Evolutionary conservation across 2,113 vertebrate species (phyloP).

Genomic region (Entomyzon cyanotis): DNA sequence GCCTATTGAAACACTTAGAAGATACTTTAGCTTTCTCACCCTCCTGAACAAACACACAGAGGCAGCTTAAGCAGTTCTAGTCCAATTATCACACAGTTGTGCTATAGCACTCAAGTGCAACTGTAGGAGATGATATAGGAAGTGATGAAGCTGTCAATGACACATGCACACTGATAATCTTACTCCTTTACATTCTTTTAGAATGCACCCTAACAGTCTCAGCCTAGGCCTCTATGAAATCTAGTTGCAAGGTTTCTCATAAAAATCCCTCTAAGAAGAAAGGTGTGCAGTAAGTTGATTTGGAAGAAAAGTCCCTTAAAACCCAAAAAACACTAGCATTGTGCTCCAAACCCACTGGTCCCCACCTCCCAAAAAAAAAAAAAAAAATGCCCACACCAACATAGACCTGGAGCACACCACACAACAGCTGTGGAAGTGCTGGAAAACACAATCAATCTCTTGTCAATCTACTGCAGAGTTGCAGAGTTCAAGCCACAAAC

Average conservation of each 20-base stretch:
- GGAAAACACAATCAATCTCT: background rate
- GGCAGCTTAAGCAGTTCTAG: background rate
- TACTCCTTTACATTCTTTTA: background rate
- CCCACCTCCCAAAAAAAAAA: fast-evolving
- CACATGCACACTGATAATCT: background rate
- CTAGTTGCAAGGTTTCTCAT: background rate
- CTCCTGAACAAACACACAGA: background rate
- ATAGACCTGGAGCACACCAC: background rate
- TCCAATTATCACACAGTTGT: background rate
- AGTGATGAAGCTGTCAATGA: background rate
- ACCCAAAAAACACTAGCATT: background rate
- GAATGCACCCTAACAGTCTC: background rate
- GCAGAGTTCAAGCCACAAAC: background rate
- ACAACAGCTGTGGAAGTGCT: background rate
- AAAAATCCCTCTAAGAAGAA: background rate
- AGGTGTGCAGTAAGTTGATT: background rate
- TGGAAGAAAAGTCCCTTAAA: background rate
- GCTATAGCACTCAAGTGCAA: background rate
- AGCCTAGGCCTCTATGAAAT: background rate
- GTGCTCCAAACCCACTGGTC: background rate
- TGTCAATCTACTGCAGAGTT: background rate
- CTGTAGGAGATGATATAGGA: background rate
- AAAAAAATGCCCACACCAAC: too few relatives aligned
- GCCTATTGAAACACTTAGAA: background rate
- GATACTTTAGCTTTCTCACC: background rate